Base-by-base conservation (phyloP, 2,797 vertebrate species). In the Percopsis omiscomaycus region DNA sequence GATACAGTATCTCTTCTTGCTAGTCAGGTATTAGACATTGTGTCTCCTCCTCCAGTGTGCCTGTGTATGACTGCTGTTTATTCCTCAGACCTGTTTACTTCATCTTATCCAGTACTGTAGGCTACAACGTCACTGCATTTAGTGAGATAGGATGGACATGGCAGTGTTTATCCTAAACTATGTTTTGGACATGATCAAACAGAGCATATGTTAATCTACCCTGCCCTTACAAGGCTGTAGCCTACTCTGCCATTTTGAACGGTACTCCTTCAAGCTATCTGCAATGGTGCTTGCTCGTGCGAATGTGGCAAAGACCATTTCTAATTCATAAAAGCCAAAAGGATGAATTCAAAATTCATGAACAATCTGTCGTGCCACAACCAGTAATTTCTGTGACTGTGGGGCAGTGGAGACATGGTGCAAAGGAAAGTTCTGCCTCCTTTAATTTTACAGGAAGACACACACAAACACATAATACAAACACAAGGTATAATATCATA, bases 301-400 rank as follows among this genome's bases (percentile, higher is more conserved):
- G 53, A 85, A 84, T 74, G 83, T 90, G 86, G 86, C 86, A 85
- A 91, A 88, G 83, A 84, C 73, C 56, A 92, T 94, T 78, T 90
- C 83, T 93, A 92, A 93, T 93, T 94, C 86, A 94, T 93, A 90
- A 91, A 93, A 93, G 92, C 92, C 92, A 92, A 93, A 92, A 92
- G 91, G 90, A 92, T 84, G 27, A 15, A 92, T 92, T 87, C 85
- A 93, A 94, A 92, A 93, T 93, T 91, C 72, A 94, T 94, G 92
- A 91, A 91, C 93, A 94, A 93, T 91, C 92, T 93, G 92, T 93
- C 89, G 88, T 74, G 83, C 78, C 84, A 89, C 89, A 91, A 90
- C 79, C 73, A 89, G 77, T 88, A 81, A 89, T 90, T 90, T 87
- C 82, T 89, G 86, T 89, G 84, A 89, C 87, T 90, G 84, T 87